A percentile compares a stretch with the other conserved stretches of the same genome.
Evolutionary conservation across 2,888 invertebrate species (phyloP).

Genomic region (Timema cristinae): DNA sequence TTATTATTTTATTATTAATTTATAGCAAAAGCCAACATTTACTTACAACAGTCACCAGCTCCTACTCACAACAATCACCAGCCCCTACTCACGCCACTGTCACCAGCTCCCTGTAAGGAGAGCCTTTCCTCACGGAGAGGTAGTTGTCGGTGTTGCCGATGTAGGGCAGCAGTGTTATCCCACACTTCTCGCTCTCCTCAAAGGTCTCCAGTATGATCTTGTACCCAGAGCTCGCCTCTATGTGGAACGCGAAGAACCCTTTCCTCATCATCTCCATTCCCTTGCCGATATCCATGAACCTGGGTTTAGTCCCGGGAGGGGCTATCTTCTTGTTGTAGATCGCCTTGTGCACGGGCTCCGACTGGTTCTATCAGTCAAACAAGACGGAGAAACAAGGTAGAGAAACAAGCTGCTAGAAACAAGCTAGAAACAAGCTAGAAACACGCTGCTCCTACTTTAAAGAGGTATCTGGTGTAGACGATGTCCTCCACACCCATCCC

Average conservation of each 20-base stretch:
- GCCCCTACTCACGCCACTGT: too few relatives aligned
- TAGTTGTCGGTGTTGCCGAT: not conserved
- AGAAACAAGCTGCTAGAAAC: too few relatives aligned
- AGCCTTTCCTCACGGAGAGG: slow-evolving; percentile 10
- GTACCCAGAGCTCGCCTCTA: slow-evolving; percentile 17
- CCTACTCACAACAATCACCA: too few relatives aligned
- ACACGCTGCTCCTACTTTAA: slow-evolving; percentile 14
- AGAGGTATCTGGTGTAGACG: slow-evolving; percentile 23
- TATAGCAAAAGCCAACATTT: too few relatives aligned
- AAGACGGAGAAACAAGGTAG: too few relatives aligned
- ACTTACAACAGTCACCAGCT: too few relatives aligned
- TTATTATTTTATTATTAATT: too few relatives aligned
- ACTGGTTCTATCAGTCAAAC: not conserved
- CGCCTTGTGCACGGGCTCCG: slow-evolving; percentile 47
- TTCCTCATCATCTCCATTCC: slow-evolving; percentile 18
- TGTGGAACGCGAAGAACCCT: slow-evolving; percentile 23
- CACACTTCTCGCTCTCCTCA: slow-evolving; percentile 23
- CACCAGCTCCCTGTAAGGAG: slow-evolving; percentile 15
- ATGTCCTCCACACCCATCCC: slow-evolving; percentile 24
- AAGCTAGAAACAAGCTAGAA: too few relatives aligned
- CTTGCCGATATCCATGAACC: slow-evolving; percentile 34
- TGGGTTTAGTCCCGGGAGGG: slow-evolving; percentile 43
- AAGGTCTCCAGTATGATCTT: slow-evolving; percentile 11
- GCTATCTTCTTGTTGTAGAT: slow-evolving; percentile 50
- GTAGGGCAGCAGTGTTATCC: slow-evolving; percentile 1